Evolutionary conservation across 2,888 invertebrate species (phyloP), one percentile per base, ranked within the genome.

Genomic region (Drosophila emarginata): DNA sequence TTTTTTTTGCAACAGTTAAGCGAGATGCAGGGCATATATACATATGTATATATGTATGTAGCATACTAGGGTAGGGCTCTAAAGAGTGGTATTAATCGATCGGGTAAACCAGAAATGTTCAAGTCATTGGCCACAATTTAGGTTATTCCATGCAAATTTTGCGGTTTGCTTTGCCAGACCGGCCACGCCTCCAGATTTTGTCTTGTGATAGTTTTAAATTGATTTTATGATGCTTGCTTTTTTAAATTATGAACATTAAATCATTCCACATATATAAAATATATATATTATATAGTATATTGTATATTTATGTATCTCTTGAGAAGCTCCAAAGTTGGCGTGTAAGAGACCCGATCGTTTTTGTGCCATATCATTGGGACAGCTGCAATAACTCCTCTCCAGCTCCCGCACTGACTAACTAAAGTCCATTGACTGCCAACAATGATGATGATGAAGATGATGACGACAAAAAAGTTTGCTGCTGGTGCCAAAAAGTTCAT

Each of bases 401-500:
- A 37, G 36, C 59, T 54, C 70, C 63, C 32, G 32, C 32, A 32
- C 32, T 64, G 60, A 74, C 67, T 64, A 64, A 74, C 67, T 58
- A 61, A 61, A 65, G 78, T 76, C 70, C 70, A 76, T 76, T 78
- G 76, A 75, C 61, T 77, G 62, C 40, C 21, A 28, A 39, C 40
- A 53, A 37, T 51, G 63, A 57, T 53, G 45, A 62, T 40, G 59
- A 66, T 51, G 72, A 72, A 58, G 64, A 72, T 67, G 62, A 45
- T 45, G 45, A 45, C 45, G 18, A 45, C 45, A 61, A 66, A 63
- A 14, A 62, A 61, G 57, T 74, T 72, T 2, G 32, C 2, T 32
- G 60, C 54, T 51, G 57, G 61, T 64, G 65, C 61, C 74, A 70
- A 45, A 78, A 73, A 71, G 80, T 80, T 80, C 80, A 73, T 80